These are phyloP conservation scores for Pseudomugil gertrudae DNA, from an alignment of 2,797 vertebrate genomes.

Conservation along the genomic window DNA sequence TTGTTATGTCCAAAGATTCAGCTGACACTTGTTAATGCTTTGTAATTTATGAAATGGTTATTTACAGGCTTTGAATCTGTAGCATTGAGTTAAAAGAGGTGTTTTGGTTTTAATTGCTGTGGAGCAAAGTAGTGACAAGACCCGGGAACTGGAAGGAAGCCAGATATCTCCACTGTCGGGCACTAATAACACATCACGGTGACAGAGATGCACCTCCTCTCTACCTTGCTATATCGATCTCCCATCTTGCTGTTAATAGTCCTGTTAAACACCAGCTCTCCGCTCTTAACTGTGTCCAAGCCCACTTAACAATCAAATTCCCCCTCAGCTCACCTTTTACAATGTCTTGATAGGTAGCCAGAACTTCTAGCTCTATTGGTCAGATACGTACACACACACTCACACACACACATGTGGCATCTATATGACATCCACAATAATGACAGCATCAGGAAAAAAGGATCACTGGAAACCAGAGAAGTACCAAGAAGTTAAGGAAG, in stretches of 20 bases:
- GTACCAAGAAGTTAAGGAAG: too few species aligned
- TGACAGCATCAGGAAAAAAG: too few species aligned
- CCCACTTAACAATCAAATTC: slow-evolving; percentile 89
- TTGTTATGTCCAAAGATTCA: slow-evolving; percentile 64
- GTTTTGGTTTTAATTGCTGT: slow-evolving; percentile 77
- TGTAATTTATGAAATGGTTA: slow-evolving; percentile 69
- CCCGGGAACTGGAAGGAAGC: slow-evolving; percentile 74
- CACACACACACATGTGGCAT: too few species aligned
- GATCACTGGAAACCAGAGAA: too few species aligned
- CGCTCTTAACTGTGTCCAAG: slow-evolving; percentile 88
- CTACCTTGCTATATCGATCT: slow-evolving; percentile 87
- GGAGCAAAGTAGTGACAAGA: slow-evolving; percentile 73
- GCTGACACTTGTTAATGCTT: slow-evolving; percentile 55
- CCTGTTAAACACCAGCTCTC: slow-evolving; percentile 87
- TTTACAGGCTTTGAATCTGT: slow-evolving; percentile 61
- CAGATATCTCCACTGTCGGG: slow-evolving; percentile 78
- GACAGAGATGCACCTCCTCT: slow-evolving; percentile 84
- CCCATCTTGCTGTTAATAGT: slow-evolving; percentile 87
- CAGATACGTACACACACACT: not conserved
- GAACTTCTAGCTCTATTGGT: slow-evolving; percentile 19
- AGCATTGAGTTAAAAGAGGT: slow-evolving; percentile 40
- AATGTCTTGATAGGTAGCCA: slow-evolving; percentile 51
- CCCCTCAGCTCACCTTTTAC: slow-evolving; percentile 62
- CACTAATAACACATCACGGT: slow-evolving; percentile 85
- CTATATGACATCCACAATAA: too few species aligned